phyloP scores from a whole-genome alignment of 2,113 vertebrate genomes.

The Gracilinanus agilis region DNA sequence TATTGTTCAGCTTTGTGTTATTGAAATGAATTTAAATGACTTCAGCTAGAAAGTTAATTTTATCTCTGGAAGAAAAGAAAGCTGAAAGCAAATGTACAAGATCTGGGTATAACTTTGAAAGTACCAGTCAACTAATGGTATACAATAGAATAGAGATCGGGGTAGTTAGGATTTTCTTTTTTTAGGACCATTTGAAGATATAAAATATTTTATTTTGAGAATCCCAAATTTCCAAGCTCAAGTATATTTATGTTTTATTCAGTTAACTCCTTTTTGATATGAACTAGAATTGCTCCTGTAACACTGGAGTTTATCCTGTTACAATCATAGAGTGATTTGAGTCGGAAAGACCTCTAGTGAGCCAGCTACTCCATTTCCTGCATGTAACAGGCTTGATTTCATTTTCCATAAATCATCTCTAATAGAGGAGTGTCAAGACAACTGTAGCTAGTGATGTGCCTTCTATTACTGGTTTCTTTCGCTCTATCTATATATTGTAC shows the following conservation, averaged over 20 bases:
- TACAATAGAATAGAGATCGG: slow-evolving; percentile 3
- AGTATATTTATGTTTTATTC: slow-evolving; percentile 32
- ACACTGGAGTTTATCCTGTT: neutral
- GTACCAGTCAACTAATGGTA: neutral
- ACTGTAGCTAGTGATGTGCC: neutral
- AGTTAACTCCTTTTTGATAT: neutral
- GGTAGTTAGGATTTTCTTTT: neutral
- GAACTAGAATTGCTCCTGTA: neutral
- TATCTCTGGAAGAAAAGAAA: slow-evolving; percentile 64
- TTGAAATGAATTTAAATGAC: slow-evolving; percentile 77
- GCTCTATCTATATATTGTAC: neutral
- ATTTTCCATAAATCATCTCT: slow-evolving; percentile 41
- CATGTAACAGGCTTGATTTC: slow-evolving; percentile 42
- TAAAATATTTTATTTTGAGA: slow-evolving; percentile 49
- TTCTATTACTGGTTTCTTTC: neutral
- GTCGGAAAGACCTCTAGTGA: slow-evolving; percentile 7
- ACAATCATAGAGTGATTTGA: slow-evolving; percentile 3
- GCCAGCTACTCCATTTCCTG: slow-evolving; percentile 41
- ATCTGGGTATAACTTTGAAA: slow-evolving; percentile 25
- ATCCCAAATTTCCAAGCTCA: slow-evolving; percentile 43
- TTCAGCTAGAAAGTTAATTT: slow-evolving; percentile 53
- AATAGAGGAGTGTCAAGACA: slow-evolving; percentile 51
- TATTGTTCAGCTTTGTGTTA: slow-evolving; percentile 71
- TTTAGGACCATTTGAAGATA: slow-evolving; percentile 54
- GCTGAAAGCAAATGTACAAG: slow-evolving; percentile 62